Evolutionary conservation across 2,797 vertebrate genomes (phyloP).

Genomic region (Balearica regulorum): DNA sequence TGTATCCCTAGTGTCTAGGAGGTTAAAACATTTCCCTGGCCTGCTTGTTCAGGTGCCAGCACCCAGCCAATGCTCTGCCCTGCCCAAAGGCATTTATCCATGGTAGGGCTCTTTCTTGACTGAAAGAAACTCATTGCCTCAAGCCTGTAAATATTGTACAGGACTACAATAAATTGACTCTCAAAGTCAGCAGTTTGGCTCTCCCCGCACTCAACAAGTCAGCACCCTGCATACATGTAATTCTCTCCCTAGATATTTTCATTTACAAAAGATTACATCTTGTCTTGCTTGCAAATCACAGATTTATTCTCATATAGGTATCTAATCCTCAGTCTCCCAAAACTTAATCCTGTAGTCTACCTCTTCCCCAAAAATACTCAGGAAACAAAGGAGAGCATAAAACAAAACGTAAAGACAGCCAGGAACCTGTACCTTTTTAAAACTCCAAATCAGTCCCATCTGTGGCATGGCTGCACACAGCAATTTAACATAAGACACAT

Average conservation of each 20-base stretch:
- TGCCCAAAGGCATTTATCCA: background rate
- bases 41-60: background rate
- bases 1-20: background rate
- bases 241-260: conserved; percentile 7
- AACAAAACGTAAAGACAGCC: conserved; percentile 43
- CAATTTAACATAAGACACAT: conserved; percentile 45
- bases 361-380: background rate
- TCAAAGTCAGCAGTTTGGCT: conserved; percentile 28
- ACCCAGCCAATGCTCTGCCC: background rate
- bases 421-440: conserved; percentile 44
- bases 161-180: background rate
- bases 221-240: background rate
- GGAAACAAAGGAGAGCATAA: conserved; percentile 51
- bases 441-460: conserved; percentile 55
- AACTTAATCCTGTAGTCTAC: conserved; percentile 46
- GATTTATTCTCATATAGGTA: conserved; percentile 45
- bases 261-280: conserved; percentile 30
- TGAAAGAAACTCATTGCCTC: background rate
- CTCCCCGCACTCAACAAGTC: conserved; percentile 38
- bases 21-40: background rate
- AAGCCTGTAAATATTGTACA: background rate
- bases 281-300: conserved; percentile 29
- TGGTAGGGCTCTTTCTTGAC: background rate
- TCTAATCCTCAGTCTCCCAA: conserved; percentile 47
- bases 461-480: conserved; percentile 24